Conservation (phyloP, 2,888 invertebrate genomes). For the Hesperia comma region DNA sequence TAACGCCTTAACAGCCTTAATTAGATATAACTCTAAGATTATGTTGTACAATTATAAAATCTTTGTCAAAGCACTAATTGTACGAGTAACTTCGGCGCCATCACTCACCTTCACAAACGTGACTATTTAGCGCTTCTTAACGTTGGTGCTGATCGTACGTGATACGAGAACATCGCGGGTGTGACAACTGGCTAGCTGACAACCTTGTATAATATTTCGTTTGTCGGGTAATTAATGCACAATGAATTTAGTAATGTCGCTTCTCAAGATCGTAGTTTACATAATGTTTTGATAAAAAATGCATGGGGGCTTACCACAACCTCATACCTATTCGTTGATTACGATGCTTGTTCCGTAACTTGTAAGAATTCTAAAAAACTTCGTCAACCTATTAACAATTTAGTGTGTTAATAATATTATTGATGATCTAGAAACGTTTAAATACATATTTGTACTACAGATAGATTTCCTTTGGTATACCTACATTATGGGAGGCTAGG, state of each 20-base stretch:
- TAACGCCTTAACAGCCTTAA: not conserved
- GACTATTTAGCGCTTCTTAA: conserved; percentile 1
- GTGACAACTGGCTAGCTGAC: not conserved
- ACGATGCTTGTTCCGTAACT: too few species aligned
- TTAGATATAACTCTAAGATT: not conserved
- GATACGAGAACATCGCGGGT: not conserved
- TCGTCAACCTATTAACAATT: too few species aligned
- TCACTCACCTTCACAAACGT: not conserved
- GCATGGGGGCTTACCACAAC: too few species aligned
- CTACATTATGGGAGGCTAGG: too few species aligned
- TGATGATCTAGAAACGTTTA: too few species aligned
- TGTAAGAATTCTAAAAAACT: too few species aligned
- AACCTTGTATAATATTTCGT: conserved; percentile 1
- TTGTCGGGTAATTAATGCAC: not conserved
- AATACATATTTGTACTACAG: too few species aligned
- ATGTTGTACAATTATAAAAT: conserved; percentile 1
- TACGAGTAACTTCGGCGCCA: not conserved
- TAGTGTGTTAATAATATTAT: too few species aligned
- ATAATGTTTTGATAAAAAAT: not conserved
- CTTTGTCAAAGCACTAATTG: not conserved
- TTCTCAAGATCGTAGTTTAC: not conserved
- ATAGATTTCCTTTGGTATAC: too few species aligned
- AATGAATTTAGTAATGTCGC: not conserved
- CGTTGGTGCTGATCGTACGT: not conserved
- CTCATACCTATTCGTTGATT: too few species aligned